Evolutionary conservation across 2,113 vertebrate species (phyloP).

Genomic region (Melierax canorus): DNA sequence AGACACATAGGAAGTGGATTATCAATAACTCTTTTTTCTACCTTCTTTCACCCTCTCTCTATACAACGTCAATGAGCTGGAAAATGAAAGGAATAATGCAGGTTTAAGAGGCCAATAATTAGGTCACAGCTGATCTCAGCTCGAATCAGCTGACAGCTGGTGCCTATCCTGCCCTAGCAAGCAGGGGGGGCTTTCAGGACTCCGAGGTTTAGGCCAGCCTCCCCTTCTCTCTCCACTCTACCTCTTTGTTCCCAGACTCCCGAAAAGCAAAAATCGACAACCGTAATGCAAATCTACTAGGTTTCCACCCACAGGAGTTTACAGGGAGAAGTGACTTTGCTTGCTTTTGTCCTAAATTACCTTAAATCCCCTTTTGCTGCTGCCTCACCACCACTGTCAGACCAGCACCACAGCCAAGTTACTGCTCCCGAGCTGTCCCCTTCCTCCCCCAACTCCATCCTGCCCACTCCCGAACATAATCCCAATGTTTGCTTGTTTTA

Average conservation of each 20-base stretch:
- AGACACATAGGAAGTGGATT: conserved; percentile 65
- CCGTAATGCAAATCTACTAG: neutral
- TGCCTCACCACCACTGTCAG: neutral
- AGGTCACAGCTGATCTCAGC: conserved; percentile 81
- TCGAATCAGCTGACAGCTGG: conserved; percentile 72
- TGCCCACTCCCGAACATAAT: conserved; percentile 41
- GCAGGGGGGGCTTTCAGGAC: neutral
- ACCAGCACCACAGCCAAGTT: neutral
- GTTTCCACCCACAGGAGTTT: neutral
- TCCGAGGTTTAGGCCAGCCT: neutral
- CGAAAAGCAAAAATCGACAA: neutral
- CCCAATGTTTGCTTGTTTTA: conserved; percentile 60
- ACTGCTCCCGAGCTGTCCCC: neutral
- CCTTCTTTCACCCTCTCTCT: conserved; percentile 42
- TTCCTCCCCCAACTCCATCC: neutral
- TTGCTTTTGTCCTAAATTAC: neutral
- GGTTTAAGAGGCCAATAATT: conserved; percentile 78
- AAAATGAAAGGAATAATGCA: conserved; percentile 82
- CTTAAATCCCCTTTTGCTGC: neutral
- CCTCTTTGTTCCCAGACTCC: neutral
- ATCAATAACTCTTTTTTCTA: conserved; percentile 67
- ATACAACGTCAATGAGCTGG: conserved; percentile 73
- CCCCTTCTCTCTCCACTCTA: neutral
- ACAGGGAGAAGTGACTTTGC: neutral
- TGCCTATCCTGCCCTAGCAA: conserved; percentile 42